Evolutionary conservation across 2,113 vertebrate species (phyloP).

Genomic region (mouse (Mus musculus)): GRCm39 chr17:52465001-52465500

Average conservation of each 20-base stretch:
- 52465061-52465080: background rate
- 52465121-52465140: background rate
- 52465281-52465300: constrained; percentile 22
- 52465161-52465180: background rate
- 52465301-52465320: constrained; percentile 45
- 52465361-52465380: constrained; percentile 14
- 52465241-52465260: constrained; percentile 31
- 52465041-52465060: background rate
- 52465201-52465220: background rate
- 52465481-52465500: background rate
- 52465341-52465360: background rate
- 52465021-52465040: constrained; percentile 10
- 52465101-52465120: background rate
- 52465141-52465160: background rate
- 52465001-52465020: background rate
- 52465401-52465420: background rate
- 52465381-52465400: background rate
- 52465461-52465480: background rate
- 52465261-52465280: constrained; percentile 53
- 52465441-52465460: background rate
- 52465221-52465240: background rate
- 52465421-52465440: background rate
- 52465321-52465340: background rate
- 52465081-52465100: background rate
- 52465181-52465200: background rate